Evolutionary conservation across 2,888 invertebrate genomes (phyloP).

Genomic region (Stenchaetothrips biformis): DNA sequence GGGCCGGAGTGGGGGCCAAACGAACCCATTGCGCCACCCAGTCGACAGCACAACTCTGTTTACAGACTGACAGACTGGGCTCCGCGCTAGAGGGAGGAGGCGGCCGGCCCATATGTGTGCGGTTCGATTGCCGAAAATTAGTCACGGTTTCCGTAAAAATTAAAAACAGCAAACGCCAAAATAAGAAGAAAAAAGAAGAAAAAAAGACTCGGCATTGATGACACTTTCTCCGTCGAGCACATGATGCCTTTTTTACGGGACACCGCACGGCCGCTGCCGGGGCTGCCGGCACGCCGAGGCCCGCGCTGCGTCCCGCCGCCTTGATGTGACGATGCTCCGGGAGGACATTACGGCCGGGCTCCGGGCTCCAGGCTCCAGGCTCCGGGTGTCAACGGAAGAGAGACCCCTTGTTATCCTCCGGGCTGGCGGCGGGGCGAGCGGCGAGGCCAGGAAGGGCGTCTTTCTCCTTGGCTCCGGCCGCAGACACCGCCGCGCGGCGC

Average conservation of each 20-base stretch:
- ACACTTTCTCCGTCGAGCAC: background rate
- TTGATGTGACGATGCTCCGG: background rate
- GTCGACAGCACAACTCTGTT: constrained; percentile 7
- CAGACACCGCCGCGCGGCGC: background rate
- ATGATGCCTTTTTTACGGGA: background rate
- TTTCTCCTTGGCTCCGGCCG: background rate
- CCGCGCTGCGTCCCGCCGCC: background rate
- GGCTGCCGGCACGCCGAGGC: background rate
- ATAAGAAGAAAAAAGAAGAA: no score
- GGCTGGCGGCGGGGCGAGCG: background rate
- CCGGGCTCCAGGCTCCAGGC: no score
- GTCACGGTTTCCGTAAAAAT: no score
- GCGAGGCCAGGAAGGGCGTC: background rate
- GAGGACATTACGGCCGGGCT: constrained; percentile 2
- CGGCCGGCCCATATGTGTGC: background rate
- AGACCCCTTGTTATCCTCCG: background rate
- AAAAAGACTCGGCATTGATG: background rate
- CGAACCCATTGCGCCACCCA: background rate
- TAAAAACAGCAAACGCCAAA: no score
- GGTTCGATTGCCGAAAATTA: background rate
- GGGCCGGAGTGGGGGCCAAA: no score
- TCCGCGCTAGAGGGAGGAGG: no score
- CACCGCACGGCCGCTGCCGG: background rate
- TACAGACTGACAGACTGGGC: background rate
- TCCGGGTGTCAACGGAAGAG: constrained; percentile 5